Conservation (phyloP, 2,888 invertebrate species). For the Dromius quadrimaculatus region DNA sequence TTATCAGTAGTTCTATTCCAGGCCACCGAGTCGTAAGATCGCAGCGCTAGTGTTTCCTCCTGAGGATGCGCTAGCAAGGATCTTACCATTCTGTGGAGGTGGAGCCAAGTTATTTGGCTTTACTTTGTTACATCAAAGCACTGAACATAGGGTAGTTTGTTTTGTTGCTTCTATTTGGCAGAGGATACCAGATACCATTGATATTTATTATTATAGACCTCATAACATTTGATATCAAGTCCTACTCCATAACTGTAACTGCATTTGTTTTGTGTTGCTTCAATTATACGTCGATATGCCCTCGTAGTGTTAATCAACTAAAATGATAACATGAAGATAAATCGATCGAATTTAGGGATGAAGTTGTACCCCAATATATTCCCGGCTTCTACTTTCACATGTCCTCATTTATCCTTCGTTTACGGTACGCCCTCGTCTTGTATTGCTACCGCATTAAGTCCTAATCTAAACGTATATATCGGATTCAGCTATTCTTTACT, state of each 20-base stretch:
- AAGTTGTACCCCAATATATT: background rate
- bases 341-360: no score
- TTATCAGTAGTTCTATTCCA: slow-evolving; percentile 21
- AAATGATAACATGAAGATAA: no score
- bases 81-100: background rate
- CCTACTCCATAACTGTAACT: background rate
- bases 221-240: background rate
- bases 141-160: background rate
- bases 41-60: background rate
- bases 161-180: background rate
- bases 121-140: background rate
- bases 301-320: no score
- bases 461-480: slow-evolving; percentile 50
- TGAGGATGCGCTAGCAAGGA: background rate
- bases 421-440: slow-evolving; percentile 33
- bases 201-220: background rate
- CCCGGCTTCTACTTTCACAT: slow-evolving; percentile 1
- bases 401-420: slow-evolving; percentile 31
- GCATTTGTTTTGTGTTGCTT: background rate
- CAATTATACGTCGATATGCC: no score
- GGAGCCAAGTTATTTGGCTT: no score
- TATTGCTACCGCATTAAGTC: slow-evolving; percentile 51
- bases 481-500: slow-evolving; percentile 49
- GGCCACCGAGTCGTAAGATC: background rate
- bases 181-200: background rate